Evolutionary conservation across 2,888 invertebrate genomes (phyloP).

Genomic region (Lepidochrysops patricia): DNA sequence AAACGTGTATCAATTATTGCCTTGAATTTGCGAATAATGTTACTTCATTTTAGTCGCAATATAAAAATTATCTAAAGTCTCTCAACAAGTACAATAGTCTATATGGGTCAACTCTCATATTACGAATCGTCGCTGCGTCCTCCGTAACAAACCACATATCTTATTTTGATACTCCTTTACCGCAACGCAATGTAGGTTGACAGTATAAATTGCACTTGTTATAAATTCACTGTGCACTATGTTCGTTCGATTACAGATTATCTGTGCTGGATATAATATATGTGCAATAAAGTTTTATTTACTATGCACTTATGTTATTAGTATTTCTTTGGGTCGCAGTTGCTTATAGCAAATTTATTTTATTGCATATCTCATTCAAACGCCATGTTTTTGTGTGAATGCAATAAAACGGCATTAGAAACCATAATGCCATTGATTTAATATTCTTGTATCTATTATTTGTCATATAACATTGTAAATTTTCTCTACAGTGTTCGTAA

Average conservation of each 20-base stretch:
- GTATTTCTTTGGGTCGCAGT: background rate
- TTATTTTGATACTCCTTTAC: slow-evolving; percentile 1
- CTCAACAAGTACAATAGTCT: background rate
- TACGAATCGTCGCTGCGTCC: slow-evolving; percentile 2
- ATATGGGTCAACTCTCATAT: slow-evolving; percentile 2
- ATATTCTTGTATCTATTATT: background rate
- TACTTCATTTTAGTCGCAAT: background rate
- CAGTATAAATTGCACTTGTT: slow-evolving; percentile 5
- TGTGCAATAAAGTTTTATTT: background rate
- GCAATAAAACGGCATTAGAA: background rate
- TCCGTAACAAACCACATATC: background rate
- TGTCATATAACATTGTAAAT: no score
- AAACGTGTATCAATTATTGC: no score
- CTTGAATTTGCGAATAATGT: no score
- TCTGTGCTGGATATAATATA: background rate
- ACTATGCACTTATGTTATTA: background rate
- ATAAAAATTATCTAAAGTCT: no score
- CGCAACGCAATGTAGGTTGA: slow-evolving; percentile 5
- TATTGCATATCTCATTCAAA: background rate
- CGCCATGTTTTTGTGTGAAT: background rate
- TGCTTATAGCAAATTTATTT: background rate
- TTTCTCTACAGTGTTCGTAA: no score
- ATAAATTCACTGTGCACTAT: slow-evolving; percentile 1
- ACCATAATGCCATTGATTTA: no score
- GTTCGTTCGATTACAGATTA: background rate